These are phyloP conservation scores for Paramuricea clavata DNA, from an alignment of 92 coral and sea anemone species.

Conservation along the genomic window DNA sequence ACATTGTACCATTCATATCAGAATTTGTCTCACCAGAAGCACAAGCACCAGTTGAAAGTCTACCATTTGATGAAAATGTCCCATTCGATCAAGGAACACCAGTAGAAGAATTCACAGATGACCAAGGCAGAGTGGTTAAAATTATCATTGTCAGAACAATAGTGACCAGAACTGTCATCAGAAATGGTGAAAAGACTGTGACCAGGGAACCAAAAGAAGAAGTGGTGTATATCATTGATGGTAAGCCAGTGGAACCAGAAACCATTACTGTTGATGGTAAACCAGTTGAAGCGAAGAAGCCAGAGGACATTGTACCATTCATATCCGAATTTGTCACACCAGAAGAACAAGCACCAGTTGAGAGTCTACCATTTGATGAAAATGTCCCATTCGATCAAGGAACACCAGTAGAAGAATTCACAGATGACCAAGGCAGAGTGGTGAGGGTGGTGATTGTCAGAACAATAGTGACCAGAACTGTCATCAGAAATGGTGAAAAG, in stretches of 20 bases:
- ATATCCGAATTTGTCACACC: background rate
- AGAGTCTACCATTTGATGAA: slow-evolving; percentile 20
- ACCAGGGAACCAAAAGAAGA: slow-evolving; percentile 53
- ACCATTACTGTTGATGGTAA: slow-evolving; percentile 36
- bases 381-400: slow-evolving; percentile 5
- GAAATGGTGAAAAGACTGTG: slow-evolving; percentile 45
- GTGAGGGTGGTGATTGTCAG: slow-evolving; percentile 42
- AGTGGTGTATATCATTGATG: slow-evolving; percentile 47
- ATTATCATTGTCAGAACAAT: slow-evolving; percentile 17
- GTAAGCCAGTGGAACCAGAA: slow-evolving; percentile 45
- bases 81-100: slow-evolving; percentile 61
- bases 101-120: slow-evolving; percentile 51
- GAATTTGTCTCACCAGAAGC: slow-evolving; percentile 23
- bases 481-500: slow-evolving; percentile 23
- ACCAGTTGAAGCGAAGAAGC: slow-evolving; percentile 48
- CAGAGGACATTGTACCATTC: slow-evolving; percentile 14
- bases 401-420: slow-evolving; percentile 39
- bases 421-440: slow-evolving; percentile 59
- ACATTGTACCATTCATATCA: slow-evolving; percentile 4
- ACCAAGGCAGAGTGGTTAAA: slow-evolving; percentile 52
- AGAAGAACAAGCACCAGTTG: slow-evolving; percentile 36
- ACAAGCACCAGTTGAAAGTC: slow-evolving; percentile 36
- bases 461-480: slow-evolving; percentile 27
- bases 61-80: slow-evolving; percentile 26
- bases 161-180: slow-evolving; percentile 59